phyloP scores from a whole-genome alignment of 2,888 invertebrate genomes.

The Petrolisthes cinctipes region DNA sequence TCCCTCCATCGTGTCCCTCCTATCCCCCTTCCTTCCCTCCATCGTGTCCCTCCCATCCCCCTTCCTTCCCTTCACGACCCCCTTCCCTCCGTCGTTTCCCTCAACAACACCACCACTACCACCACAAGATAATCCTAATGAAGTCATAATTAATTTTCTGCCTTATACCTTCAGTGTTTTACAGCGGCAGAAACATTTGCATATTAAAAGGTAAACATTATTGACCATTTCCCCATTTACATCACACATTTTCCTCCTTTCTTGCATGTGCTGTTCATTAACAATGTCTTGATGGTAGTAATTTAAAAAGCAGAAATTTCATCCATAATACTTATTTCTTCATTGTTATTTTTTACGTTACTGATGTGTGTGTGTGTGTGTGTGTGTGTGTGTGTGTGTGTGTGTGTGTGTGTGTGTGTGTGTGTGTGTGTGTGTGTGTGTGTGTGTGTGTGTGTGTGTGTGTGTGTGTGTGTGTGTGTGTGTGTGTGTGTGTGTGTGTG shows the following conservation, averaged over 20 bases:
- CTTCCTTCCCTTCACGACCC: background rate
- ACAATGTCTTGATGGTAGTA: too few relatives aligned
- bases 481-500: too few relatives aligned
- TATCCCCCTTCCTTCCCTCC: background rate
- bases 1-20: background rate
- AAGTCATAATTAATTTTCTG: background rate
- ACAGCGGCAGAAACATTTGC: background rate
- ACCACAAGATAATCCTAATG: background rate
- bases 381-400: background rate
- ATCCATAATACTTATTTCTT: background rate
- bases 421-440: conserved; percentile 14
- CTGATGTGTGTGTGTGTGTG: background rate
- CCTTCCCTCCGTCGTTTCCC: background rate
- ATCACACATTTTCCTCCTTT: too few relatives aligned
- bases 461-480: too few relatives aligned
- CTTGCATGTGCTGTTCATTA: too few relatives aligned
- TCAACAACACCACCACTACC: background rate
- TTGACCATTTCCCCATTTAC: too few relatives aligned
- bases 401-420: conserved; percentile 20
- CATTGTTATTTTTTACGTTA: background rate
- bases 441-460: too few relatives aligned
- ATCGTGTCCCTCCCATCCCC: background rate
- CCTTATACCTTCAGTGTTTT: background rate
- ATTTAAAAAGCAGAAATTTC: too few relatives aligned
- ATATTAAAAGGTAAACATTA: background rate